These are phyloP conservation scores for Cinclus mexicanus DNA, from an alignment of 2,113 vertebrate species.

Conservation along the genomic window DNA sequence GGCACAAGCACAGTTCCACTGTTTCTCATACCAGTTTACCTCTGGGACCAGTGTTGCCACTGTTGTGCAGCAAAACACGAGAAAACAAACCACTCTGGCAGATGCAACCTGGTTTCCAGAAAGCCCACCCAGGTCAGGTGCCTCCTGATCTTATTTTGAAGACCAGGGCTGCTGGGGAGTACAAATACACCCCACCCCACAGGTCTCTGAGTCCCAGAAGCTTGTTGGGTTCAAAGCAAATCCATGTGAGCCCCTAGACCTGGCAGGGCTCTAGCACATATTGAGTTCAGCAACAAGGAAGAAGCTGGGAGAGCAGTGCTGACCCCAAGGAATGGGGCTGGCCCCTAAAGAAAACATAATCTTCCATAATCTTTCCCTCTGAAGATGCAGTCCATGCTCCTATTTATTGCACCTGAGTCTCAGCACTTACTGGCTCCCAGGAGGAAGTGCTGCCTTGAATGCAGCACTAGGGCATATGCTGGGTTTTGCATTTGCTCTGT, in stretches of 20 bases:
- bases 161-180: neutral
- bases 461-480: neutral
- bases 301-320: neutral
- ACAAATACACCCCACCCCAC: accelerated
- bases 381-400: neutral
- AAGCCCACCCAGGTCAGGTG: neutral
- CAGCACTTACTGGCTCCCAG: neutral
- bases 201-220: neutral
- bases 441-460: neutral
- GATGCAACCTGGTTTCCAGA: neutral
- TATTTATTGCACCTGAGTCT: neutral
- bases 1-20: neutral
- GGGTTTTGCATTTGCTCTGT: neutral
- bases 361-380: neutral
- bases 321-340: neutral
- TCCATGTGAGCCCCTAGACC: neutral
- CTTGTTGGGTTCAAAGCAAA: neutral
- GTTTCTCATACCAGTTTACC: neutral
- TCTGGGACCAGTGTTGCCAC: neutral
- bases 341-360: neutral
- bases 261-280: neutral
- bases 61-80: neutral
- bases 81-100: neutral
- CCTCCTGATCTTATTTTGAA: neutral
- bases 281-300: neutral